Evolutionary conservation across 2,113 vertebrate genomes (phyloP), one percentile per base, ranked within the genome.

Genomic region (Alosa alosa): DNA sequence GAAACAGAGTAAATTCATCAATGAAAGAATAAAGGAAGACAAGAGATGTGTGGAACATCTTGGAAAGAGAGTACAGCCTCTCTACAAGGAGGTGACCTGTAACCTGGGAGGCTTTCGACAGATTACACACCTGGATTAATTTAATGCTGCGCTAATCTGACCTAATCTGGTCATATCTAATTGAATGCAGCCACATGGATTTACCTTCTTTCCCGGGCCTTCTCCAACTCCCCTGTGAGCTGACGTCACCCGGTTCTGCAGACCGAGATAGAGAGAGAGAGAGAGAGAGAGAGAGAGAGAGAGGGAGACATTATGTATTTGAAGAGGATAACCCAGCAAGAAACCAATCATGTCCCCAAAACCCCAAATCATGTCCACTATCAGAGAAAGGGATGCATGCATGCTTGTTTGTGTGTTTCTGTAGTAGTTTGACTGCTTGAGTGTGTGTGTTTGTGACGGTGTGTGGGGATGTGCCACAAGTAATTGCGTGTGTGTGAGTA

Each of bases 241-340:
- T 5, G 95, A 94, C 11, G 92, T 93, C 57, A 94, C 90, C 81
- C 93, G 94, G 84, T 93, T 94, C 96, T 97, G 88, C 68, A 83
- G 31, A 88, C 39, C 87, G 85, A 31, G 22, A 84, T 78, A 85
- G 50, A 82, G 25, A n/a, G 36, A 82, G 0, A 82, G 52, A 82
- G 57, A 25, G 81, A 85, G 55, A n/a, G 31, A 39, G 68, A 75
- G 68, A 22, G 25, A 75, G 7, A 64, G 0, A 64, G 57, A 64
- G 22, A 64, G 4, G 3, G 22, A n/a, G 3, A 64, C 57, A 64
- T 64, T 18, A 64, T 64, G 22, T 8, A 64, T 22, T 22, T 22
- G 57, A 64, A 64, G 22, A 64, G 57, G 18, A 49, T 11, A 9
- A 11, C 10, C 47, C 47, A 9, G 47, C 47, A 49, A 49, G 47